A percentile compares a stretch with the other conserved stretches of the same genome.
Conservation (phyloP, 2,888 invertebrate genomes). For the Apodemia zela region DNA sequence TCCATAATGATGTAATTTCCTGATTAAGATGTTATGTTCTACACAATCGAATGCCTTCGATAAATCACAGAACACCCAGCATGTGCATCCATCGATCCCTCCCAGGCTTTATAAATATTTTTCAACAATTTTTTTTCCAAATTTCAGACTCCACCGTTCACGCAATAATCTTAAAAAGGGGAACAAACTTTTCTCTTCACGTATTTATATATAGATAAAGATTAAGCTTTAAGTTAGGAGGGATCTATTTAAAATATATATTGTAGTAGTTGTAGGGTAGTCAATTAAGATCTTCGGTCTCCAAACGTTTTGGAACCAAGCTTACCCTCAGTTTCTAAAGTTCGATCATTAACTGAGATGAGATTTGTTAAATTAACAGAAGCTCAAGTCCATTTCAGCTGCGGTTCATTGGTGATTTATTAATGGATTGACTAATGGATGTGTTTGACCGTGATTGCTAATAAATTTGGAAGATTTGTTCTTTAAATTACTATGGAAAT, state of each 20-base stretch:
- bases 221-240: too few species aligned
- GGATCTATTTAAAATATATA: not conserved
- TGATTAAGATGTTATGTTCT: too few species aligned
- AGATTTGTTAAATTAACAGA: conserved; percentile 16
- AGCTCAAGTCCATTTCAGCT: conserved; percentile 24
- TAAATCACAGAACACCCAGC: too few species aligned
- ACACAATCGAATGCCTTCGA: too few species aligned
- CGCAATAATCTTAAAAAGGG: too few species aligned
- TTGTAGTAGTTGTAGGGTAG: not conserved
- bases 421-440: conserved; percentile 41
- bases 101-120: too few species aligned
- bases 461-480: not conserved
- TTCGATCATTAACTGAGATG: conserved; percentile 17
- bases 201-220: too few species aligned
- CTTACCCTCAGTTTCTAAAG: not conserved
- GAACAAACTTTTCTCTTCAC: too few species aligned
- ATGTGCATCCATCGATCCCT: too few species aligned
- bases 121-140: too few species aligned
- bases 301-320: not conserved
- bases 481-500: not conserved
- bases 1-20: too few species aligned
- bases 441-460: not conserved
- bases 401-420: conserved; percentile 41
- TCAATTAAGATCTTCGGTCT: conserved; percentile 3
- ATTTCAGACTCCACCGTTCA: too few species aligned